These are phyloP conservation scores for Ptilodon capucinus DNA, from an alignment of 2,888 invertebrate species.

Conservation along the genomic window DNA sequence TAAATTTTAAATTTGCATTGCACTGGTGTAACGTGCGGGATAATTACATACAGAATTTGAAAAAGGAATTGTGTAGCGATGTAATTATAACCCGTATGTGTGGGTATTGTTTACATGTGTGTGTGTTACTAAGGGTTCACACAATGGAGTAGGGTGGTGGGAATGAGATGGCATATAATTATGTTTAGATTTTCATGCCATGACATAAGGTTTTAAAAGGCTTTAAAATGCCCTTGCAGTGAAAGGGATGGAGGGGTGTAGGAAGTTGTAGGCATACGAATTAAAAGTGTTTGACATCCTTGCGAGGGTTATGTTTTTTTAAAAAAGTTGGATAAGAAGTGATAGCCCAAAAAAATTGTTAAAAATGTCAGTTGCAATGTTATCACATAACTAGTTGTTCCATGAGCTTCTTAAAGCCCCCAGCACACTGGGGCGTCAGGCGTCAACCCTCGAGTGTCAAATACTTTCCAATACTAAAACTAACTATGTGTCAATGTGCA, in stretches of 20 bases:
- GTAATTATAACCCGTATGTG: slow-evolving; percentile 50
- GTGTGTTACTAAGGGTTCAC: slow-evolving; percentile 33
- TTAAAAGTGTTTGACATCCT: too few species aligned
- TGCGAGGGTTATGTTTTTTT: too few species aligned
- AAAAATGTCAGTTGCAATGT: too few species aligned
- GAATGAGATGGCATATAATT: slow-evolving; percentile 21
- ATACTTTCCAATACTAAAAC: too few species aligned
- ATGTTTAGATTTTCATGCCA: slow-evolving; percentile 10
- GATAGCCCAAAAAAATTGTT: too few species aligned
- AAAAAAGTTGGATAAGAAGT: too few species aligned
- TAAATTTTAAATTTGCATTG: slow-evolving; percentile 2
- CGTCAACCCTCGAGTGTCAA: too few species aligned
- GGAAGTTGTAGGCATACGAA: too few species aligned
- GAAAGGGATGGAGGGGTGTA: not conserved
- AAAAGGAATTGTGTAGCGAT: slow-evolving; percentile 64
- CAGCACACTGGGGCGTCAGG: too few species aligned
- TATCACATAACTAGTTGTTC: too few species aligned
- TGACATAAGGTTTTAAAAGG: not conserved
- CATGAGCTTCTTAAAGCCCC: too few species aligned
- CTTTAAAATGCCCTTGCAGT: not conserved
- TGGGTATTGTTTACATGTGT: slow-evolving; percentile 40
- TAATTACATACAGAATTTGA: slow-evolving; percentile 63
- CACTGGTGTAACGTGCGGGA: slow-evolving; percentile 37
- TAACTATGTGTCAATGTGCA: too few species aligned
- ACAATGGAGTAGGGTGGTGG: slow-evolving; percentile 30